Percentiles rank a stretch among this genome's conserved stretches.
These are phyloP conservation scores for Sebastolobus alascanus DNA, from an alignment of 2,797 vertebrate genomes.

Conservation along the genomic window DNA sequence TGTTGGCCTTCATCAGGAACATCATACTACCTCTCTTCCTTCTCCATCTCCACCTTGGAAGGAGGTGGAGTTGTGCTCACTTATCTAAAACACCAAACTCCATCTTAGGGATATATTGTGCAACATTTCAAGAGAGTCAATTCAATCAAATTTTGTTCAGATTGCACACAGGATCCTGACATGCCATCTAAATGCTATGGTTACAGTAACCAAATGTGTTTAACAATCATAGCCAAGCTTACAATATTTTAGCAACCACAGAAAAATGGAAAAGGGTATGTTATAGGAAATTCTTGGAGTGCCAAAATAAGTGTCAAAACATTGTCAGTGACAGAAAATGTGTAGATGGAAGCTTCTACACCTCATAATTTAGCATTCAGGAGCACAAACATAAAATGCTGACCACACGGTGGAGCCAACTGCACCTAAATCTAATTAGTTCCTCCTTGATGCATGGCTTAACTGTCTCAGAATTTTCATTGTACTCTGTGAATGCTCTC, in stretches of 20 bases:
- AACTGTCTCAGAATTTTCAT: not conserved
- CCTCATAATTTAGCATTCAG: not conserved
- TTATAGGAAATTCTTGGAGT: not conserved
- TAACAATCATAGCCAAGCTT: not conserved
- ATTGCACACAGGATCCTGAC: not conserved
- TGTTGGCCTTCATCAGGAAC: not conserved
- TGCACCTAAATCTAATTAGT: not conserved
- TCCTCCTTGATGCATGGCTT: rapidly evolving
- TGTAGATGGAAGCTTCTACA: not conserved
- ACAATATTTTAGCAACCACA: not conserved
- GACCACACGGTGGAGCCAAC: slow-evolving; percentile 26
- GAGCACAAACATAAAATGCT: not conserved
- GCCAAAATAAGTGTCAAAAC: not conserved
- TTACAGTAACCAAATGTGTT: not conserved
- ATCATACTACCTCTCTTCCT: not conserved
- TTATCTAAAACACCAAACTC: not conserved
- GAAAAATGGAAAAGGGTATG: not conserved
- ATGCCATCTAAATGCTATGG: not conserved
- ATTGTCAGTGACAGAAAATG: not conserved
- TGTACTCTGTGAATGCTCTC: not conserved
- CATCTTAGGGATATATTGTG: not conserved
- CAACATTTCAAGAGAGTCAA: not conserved
- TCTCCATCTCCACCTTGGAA: not conserved
- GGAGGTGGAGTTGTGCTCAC: not conserved
- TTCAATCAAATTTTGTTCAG: not conserved